A percentile compares a stretch with the other conserved stretches of the same genome.
These are phyloP conservation scores for Dynastes grantii DNA, from an alignment of 2,888 invertebrate genomes.

Conservation along the genomic window DNA sequence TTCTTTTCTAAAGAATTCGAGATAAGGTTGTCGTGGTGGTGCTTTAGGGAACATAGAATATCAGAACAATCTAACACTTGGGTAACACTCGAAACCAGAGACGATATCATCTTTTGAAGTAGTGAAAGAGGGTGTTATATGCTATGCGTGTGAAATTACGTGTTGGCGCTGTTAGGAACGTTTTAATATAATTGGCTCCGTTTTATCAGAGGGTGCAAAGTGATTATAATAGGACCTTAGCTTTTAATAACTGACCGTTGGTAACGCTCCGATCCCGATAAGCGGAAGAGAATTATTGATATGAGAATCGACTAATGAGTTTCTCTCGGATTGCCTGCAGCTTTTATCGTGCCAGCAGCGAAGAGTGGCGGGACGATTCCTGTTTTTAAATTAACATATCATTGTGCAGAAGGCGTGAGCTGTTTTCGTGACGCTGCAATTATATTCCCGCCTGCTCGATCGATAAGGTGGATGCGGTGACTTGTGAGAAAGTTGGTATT, in stretches of 20 bases:
- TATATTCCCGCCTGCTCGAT: slow-evolving; percentile 32
- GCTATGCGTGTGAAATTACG: slow-evolving; percentile 17
- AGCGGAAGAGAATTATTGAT: slow-evolving; percentile 56
- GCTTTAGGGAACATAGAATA: slow-evolving; percentile 10
- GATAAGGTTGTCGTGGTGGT: not conserved
- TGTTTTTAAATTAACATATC: slow-evolving; percentile 53
- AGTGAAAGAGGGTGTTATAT: not conserved
- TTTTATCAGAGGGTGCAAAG: slow-evolving; percentile 50
- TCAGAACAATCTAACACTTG: slow-evolving; percentile 1
- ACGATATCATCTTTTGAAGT: not conserved
- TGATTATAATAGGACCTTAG: slow-evolving; percentile 29
- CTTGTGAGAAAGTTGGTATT: not conserved
- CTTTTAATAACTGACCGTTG: slow-evolving; percentile 52
- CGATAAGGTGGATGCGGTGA: not conserved
- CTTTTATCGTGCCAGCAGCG: slow-evolving; percentile 13
- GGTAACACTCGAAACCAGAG: not conserved
- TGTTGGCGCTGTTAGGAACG: slow-evolving; percentile 48
- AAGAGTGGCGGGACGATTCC: slow-evolving; percentile 47
- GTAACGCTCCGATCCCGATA: slow-evolving; percentile 50
- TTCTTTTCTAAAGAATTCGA: not conserved
- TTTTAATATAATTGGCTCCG: slow-evolving; percentile 56
- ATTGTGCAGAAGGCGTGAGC: slow-evolving; percentile 30
- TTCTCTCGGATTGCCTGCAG: slow-evolving; percentile 52
- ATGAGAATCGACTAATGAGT: slow-evolving; percentile 56
- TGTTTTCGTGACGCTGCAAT: slow-evolving; percentile 41